Conservation (phyloP, 2,797 vertebrate genomes). For the Rachycentron canadum region DNA sequence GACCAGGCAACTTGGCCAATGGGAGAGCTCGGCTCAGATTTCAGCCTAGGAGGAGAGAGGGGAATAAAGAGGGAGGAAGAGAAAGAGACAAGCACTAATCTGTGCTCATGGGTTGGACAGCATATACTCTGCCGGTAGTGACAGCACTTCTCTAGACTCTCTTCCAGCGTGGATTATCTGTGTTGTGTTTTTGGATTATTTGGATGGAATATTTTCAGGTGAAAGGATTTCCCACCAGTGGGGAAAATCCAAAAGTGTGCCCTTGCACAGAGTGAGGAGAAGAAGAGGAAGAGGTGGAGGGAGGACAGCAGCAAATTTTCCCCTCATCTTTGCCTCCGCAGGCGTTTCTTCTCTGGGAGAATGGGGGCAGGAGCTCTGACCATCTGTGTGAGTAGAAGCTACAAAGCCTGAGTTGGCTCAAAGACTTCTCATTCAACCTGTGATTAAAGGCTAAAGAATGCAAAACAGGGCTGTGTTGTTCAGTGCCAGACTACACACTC, state of each 20-base stretch:
- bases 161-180: conserved; percentile 35
- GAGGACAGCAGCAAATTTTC: conserved; percentile 58
- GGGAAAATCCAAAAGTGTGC: conserved; percentile 47
- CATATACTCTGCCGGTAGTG: conserved; percentile 34
- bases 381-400: conserved; percentile 92
- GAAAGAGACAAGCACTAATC: conserved; percentile 66
- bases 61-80: conserved; percentile 73
- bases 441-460: conserved; percentile 59
- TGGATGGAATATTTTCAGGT: conserved; percentile 46
- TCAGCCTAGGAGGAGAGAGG: conserved; percentile 80
- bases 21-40: conserved; percentile 83
- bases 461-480: conserved; percentile 16
- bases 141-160: conserved; percentile 37
- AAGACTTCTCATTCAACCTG: conserved; percentile 44
- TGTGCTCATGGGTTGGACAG: conserved; percentile 56
- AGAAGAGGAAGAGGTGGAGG: conserved; percentile 57
- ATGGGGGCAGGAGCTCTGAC: conserved; percentile 95
- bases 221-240: conserved; percentile 37
- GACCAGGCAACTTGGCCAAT: conserved; percentile 80
- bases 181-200: conserved; percentile 22
- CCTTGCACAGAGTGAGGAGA: conserved; percentile 60
- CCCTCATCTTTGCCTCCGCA: conserved; percentile 74
- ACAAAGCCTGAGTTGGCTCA: conserved; percentile 41
- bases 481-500: conserved; percentile 22
- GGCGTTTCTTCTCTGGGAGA: conserved; percentile 76